These are phyloP conservation scores for Dasyprocta punctata DNA, from an alignment of 2,113 vertebrate genomes.

Conservation along the genomic window DNA sequence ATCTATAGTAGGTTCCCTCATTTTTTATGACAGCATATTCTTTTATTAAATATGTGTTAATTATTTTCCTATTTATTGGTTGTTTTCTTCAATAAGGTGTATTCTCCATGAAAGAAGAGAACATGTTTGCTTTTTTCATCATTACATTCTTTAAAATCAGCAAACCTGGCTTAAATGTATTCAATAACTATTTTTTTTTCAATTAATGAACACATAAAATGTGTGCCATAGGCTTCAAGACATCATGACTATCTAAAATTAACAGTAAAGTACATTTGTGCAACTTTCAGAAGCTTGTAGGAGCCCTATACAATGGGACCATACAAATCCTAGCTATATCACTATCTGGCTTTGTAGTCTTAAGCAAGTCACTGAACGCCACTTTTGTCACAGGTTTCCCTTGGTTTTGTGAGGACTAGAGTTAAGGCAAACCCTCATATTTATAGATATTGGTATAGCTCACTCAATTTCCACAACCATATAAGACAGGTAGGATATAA, in stretches of 20 bases:
- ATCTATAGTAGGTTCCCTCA: neutral
- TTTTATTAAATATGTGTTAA: neutral
- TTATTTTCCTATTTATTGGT: conserved; percentile 18
- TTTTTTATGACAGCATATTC: neutral
- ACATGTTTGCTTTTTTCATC: neutral
- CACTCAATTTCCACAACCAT: neutral
- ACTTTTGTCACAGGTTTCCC: neutral
- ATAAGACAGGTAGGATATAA: neutral
- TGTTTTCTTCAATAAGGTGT: neutral
- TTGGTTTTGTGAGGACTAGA: conserved; percentile 17
- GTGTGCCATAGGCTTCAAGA: neutral
- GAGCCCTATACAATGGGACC: neutral
- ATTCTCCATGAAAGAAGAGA: conserved; percentile 19
- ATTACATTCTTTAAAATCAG: neutral
- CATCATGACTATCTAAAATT: neutral
- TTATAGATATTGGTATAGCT: neutral
- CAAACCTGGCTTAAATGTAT: neutral
- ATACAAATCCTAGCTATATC: neutral
- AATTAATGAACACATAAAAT: conserved; percentile 15
- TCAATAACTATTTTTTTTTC: neutral
- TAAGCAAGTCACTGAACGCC: neutral
- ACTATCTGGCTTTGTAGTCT: neutral
- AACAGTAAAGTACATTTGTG: neutral
- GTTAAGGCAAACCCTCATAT: conserved; percentile 4
- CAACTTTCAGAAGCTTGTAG: neutral